Conservation (phyloP, 2,888 invertebrate species). For the Phragmatobia fuliginosa region DNA sequence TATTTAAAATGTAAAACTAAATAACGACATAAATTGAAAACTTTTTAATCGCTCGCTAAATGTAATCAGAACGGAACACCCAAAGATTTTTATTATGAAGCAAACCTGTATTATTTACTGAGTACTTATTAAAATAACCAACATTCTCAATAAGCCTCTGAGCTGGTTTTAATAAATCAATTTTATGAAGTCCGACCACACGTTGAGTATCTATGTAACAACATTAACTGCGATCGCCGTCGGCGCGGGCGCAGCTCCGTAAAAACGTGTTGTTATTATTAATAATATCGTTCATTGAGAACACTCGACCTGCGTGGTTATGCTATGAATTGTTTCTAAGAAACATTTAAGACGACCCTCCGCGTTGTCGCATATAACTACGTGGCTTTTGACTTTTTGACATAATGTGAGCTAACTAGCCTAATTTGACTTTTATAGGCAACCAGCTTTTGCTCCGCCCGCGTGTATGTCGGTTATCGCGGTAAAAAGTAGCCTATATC, state of each 20-base stretch:
- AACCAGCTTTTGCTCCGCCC: too few species aligned
- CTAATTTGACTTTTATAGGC: background rate
- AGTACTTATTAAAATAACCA: slow-evolving; percentile 17
- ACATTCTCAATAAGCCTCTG: slow-evolving; percentile 15
- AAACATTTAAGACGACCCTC: slow-evolving; percentile 56
- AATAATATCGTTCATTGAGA: slow-evolving; percentile 79
- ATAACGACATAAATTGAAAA: background rate
- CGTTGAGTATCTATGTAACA: slow-evolving; percentile 59
- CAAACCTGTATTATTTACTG: slow-evolving; percentile 3
- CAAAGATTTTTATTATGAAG: background rate
- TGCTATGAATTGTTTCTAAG: slow-evolving; percentile 57
- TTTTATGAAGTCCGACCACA: slow-evolving; percentile 48
- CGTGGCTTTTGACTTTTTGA: slow-evolving; percentile 1
- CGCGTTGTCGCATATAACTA: slow-evolving; percentile 40
- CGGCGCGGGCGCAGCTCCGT: slow-evolving; percentile 76
- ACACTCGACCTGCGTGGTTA: slow-evolving; percentile 52
- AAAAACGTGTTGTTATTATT: slow-evolving; percentile 84
- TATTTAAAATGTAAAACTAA: background rate
- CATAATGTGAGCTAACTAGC: too few species aligned
- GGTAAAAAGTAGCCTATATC: too few species aligned
- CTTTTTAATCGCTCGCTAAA: background rate
- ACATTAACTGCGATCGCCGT: slow-evolving; percentile 70
- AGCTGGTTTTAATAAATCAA: slow-evolving; percentile 17
- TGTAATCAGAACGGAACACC: background rate
- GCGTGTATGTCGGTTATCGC: too few species aligned